A percentile compares a stretch with the other conserved stretches of the same genome.
These are phyloP conservation scores for Clunio marinus DNA, from an alignment of 2,888 invertebrate genomes.

Conservation along the genomic window DNA sequence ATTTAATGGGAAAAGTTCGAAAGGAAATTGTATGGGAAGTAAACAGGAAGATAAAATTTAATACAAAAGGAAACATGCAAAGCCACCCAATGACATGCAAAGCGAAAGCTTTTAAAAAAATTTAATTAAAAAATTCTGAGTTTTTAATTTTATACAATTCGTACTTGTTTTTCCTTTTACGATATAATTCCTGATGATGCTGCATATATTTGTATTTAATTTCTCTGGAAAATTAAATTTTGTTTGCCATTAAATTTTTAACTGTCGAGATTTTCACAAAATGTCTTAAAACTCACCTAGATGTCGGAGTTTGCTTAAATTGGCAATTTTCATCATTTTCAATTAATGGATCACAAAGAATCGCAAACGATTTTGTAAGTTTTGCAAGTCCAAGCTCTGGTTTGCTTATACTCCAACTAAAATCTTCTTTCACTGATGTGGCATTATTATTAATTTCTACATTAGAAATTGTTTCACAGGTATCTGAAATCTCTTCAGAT, in stretches of 20 bases:
- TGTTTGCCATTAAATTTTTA: not conserved
- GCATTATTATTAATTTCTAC: slow-evolving; percentile 16
- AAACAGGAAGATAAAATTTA: not conserved
- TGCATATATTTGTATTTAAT: slow-evolving; percentile 31
- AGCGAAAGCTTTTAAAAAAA: not conserved
- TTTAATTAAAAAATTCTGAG: too few species aligned
- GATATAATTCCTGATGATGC: slow-evolving; percentile 34
- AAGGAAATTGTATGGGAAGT: not conserved
- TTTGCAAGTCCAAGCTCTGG: slow-evolving; percentile 4
- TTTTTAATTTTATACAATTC: too few species aligned
- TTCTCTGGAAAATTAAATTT: slow-evolving; percentile 37
- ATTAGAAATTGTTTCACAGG: not conserved
- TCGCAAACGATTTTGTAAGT: slow-evolving; percentile 22
- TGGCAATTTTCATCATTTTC: slow-evolving; percentile 5
- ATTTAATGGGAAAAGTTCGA: not conserved
- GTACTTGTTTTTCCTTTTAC: slow-evolving; percentile 34
- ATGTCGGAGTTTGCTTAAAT: slow-evolving; percentile 4
- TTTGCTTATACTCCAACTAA: slow-evolving; percentile 26
- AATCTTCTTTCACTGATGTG: slow-evolving; percentile 18
- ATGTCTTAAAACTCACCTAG: slow-evolving; percentile 15
- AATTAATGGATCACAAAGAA: slow-evolving; percentile 23
- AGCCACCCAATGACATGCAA: not conserved
- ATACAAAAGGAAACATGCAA: not conserved
- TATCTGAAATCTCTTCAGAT: slow-evolving; percentile 20
- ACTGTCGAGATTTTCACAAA: not conserved